phyloP scores from a whole-genome alignment of 2,113 vertebrate species.

The Equus quagga region DNA sequence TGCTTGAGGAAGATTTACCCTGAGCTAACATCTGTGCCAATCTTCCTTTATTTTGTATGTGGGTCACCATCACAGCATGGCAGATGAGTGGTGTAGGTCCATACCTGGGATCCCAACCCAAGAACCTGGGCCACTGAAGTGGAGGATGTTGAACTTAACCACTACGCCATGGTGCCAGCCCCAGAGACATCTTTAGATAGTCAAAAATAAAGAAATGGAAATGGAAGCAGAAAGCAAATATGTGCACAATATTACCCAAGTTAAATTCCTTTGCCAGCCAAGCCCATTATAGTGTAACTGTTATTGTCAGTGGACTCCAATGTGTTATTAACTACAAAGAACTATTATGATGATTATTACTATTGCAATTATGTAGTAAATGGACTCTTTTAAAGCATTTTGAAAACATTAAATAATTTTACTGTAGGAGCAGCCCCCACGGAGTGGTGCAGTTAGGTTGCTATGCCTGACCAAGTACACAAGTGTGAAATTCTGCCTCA shows the following conservation, averaged over 20 bases:
- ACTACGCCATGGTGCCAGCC: too few species aligned
- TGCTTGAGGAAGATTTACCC: too few species aligned
- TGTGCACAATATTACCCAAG: background rate
- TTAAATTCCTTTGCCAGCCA: background rate
- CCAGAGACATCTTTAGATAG: background rate
- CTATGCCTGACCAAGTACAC: background rate
- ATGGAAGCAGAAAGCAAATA: background rate
- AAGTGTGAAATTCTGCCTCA: background rate
- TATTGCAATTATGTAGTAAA: background rate
- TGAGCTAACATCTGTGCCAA: too few species aligned
- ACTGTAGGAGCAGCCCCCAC: background rate
- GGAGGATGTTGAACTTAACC: too few species aligned
- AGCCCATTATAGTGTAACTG: conserved; percentile 28
- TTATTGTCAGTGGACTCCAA: background rate
- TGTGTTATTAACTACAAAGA: conserved; percentile 60
- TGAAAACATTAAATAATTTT: conserved; percentile 32
- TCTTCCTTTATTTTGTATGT: too few species aligned
- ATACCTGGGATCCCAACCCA: too few species aligned
- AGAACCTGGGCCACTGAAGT: too few species aligned
- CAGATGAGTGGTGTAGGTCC: too few species aligned
- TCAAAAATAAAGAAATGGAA: background rate
- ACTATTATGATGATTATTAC: conserved; percentile 29
- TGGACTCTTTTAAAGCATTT: conserved; percentile 36
- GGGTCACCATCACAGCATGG: too few species aligned
- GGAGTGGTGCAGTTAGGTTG: background rate